phyloP scores from a whole-genome alignment of 2,797 vertebrate species.

The Hypotaenidia okinawae region DNA sequence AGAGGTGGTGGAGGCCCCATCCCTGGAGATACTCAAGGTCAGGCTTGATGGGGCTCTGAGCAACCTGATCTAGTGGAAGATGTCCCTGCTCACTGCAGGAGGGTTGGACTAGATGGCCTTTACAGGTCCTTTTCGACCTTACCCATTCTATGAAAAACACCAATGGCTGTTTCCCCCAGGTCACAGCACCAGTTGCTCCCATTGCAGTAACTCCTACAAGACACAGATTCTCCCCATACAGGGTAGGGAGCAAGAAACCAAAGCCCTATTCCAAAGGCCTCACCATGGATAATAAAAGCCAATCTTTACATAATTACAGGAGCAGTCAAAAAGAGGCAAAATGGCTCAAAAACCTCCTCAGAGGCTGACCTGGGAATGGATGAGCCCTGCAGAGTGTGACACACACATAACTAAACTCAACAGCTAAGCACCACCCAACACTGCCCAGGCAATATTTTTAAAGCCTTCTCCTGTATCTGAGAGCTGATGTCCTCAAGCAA shows the following conservation, averaged over 20 bases:
- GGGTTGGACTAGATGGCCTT: too few species aligned
- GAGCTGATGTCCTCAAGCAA: constrained; percentile 18
- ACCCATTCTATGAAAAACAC: background rate
- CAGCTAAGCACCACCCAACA: background rate
- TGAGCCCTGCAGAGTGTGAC: background rate
- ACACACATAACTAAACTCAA: background rate
- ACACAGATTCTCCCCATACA: background rate
- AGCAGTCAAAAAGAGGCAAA: background rate
- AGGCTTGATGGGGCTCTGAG: too few species aligned
- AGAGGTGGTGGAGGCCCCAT: too few species aligned
- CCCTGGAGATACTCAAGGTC: too few species aligned
- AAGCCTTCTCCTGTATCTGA: background rate
- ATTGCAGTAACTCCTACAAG: background rate
- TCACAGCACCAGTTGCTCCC: background rate
- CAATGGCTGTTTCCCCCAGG: background rate
- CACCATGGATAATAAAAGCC: background rate
- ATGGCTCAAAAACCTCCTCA: background rate
- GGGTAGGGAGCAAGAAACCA: background rate
- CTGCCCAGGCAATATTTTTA: constrained; percentile 11
- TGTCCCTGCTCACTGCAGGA: too few species aligned
- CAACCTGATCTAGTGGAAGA: too few species aligned
- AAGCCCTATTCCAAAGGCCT: background rate
- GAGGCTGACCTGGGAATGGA: background rate
- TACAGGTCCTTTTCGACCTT: too few species aligned
- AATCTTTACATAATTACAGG: background rate